phyloP scores from a whole-genome alignment of 2,113 vertebrate genomes.

The Trachemys scripta region DNA sequence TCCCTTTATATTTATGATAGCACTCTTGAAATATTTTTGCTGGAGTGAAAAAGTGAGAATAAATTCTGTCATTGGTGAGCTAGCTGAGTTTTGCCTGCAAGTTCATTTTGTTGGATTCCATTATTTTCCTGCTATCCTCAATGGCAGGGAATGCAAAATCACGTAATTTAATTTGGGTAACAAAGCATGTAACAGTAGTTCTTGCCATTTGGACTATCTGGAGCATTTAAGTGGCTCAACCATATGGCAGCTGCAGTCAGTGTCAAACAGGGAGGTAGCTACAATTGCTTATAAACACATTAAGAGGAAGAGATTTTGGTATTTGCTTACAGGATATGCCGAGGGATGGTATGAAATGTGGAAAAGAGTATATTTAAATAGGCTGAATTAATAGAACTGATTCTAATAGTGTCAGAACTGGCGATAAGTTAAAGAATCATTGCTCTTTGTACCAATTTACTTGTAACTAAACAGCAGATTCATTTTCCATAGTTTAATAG shows the following conservation, averaged over 20 bases:
- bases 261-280: not conserved
- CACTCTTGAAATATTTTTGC: not conserved
- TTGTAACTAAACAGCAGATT: not conserved
- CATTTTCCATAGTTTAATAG: not conserved
- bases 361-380: not conserved
- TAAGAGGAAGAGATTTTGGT: not conserved
- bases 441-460: not conserved
- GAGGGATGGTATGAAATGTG: not conserved
- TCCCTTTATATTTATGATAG: too few species aligned
- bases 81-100: not conserved
- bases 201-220: constrained; percentile 4
- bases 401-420: not conserved
- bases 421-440: not conserved
- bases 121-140: not conserved
- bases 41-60: not conserved
- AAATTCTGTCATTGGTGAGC: not conserved
- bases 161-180: not conserved
- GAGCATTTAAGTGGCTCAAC: not conserved
- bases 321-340: not conserved
- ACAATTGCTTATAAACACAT: not conserved
- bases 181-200: not conserved
- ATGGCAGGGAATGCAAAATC: not conserved
- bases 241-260: constrained; percentile 18
- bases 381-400: not conserved
- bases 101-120: not conserved